Percentiles rank a stretch among this genome's conserved stretches.
These are phyloP conservation scores for Drosophila grimshawi DNA, from an alignment of 1,140 invertebrate genomes.

Conservation along the genomic window DNA sequence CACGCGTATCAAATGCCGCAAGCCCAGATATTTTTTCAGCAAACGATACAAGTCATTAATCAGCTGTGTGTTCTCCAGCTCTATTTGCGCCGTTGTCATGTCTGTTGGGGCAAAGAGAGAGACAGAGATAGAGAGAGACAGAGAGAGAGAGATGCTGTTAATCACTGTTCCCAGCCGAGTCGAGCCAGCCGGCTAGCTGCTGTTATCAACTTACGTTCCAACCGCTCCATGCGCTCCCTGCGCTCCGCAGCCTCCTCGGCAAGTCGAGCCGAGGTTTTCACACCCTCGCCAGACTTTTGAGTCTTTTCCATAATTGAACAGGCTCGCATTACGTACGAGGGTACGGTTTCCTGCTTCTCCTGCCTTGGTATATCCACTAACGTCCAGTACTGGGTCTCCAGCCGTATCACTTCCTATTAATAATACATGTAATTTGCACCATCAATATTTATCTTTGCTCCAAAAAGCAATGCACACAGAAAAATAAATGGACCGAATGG, in stretches of 20 bases:
- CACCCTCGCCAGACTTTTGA: constrained; percentile 94
- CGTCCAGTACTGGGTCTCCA: constrained; percentile 97
- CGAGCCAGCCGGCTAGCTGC: not conserved
- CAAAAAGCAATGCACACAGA: not conserved
- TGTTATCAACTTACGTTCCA: constrained; percentile 89
- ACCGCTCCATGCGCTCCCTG: constrained; percentile 92
- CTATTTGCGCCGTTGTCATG: constrained; percentile 96
- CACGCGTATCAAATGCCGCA: constrained; percentile 94
- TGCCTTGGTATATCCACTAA: constrained; percentile 95
- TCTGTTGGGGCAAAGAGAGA: constrained; percentile 86
- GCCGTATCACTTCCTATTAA: constrained; percentile 92
- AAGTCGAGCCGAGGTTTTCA: constrained; percentile 92
- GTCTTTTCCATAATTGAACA: constrained; percentile 96
- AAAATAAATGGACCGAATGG: not conserved
- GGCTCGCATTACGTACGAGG: constrained; percentile 94
- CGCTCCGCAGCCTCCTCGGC: constrained; percentile 93
- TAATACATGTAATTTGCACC: constrained; percentile 60
- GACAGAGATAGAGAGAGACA: not conserved
- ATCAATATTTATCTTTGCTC: not conserved
- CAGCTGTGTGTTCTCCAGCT: constrained; percentile 96
- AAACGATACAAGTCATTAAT: constrained; percentile 96
- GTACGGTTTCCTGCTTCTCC: constrained; percentile 95
- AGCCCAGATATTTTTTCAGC: constrained; percentile 95
- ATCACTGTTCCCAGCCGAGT: constrained; percentile 1
- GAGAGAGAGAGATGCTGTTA: constrained; percentile 11